These are phyloP conservation scores for Nannoperca obscura DNA, from an alignment of 2,797 vertebrate genomes.

Conservation along the genomic window DNA sequence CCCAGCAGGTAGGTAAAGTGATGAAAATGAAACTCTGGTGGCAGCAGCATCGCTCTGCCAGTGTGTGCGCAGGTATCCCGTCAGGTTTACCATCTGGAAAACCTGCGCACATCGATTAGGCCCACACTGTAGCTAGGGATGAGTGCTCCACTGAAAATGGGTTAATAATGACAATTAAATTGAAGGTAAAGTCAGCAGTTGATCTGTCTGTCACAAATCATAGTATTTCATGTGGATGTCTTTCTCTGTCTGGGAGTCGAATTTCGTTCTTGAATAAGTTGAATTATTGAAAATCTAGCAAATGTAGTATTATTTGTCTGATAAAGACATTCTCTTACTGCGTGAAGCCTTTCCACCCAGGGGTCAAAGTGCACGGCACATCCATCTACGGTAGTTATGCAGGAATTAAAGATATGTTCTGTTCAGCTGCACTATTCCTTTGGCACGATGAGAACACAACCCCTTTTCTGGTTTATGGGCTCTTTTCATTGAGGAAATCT, in stretches of 20 bases:
- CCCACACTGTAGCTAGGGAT: constrained; percentile 46
- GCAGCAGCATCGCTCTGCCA: constrained; percentile 42
- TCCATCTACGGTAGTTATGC: background rate
- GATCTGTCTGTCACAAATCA: constrained; percentile 44
- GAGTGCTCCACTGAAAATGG: constrained; percentile 56
- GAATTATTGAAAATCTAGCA: constrained; percentile 31
- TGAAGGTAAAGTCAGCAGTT: constrained; percentile 47
- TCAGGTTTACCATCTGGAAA: constrained; percentile 68
- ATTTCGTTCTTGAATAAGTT: constrained; percentile 13
- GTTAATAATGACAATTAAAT: constrained; percentile 68
- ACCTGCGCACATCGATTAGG: constrained; percentile 56
- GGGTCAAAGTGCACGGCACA: constrained; percentile 14
- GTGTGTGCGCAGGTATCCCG: constrained; percentile 42
- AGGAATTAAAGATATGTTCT: constrained; percentile 29
- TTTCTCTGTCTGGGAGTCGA: constrained; percentile 16
- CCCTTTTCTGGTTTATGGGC: constrained; percentile 29
- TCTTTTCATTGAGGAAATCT: constrained; percentile 51
- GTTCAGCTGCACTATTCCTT: background rate
- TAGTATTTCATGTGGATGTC: constrained; percentile 30
- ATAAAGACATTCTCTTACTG: background rate
- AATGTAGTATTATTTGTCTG: constrained; percentile 31
- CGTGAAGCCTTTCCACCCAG: constrained; percentile 10
- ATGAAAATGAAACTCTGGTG: constrained; percentile 47
- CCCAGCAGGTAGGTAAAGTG: constrained; percentile 40
- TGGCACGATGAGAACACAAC: constrained; percentile 1